Percentiles rank a stretch among this genome's conserved stretches.
Conservation (phyloP, 2,888 invertebrate species). For the Heliconius ethilla region DNA sequence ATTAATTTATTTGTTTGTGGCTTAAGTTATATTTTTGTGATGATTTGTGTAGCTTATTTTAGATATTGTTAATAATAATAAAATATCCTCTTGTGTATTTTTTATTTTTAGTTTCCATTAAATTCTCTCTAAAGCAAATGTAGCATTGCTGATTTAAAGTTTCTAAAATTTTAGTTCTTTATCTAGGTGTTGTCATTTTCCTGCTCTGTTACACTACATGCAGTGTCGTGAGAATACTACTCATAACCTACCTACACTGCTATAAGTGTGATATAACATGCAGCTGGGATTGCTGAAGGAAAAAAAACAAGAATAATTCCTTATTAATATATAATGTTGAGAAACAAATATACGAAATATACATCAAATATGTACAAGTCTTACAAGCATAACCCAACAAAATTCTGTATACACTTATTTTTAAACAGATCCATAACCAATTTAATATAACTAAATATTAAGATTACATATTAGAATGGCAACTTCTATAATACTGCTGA, state of each 20-base stretch:
- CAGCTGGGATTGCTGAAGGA: too few species aligned
- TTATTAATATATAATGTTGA: background rate
- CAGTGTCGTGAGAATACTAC: too few species aligned
- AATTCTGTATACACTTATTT: background rate
- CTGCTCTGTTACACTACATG: too few species aligned
- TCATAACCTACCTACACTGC: too few species aligned
- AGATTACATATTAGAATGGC: slow-evolving; percentile 4
- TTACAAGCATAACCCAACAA: background rate
- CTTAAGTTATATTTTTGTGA: slow-evolving; percentile 29
- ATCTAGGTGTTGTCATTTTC: too few species aligned
- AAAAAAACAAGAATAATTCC: background rate
- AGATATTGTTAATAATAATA: slow-evolving; percentile 38
- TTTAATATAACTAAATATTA: background rate
- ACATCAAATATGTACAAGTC: slow-evolving; percentile 3
- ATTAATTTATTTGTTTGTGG: slow-evolving; percentile 27
- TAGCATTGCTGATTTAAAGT: background rate
- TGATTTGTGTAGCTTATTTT: slow-evolving; percentile 34
- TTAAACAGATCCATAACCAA: slow-evolving; percentile 6
- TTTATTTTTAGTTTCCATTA: background rate
- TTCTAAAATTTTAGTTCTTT: too few species aligned
- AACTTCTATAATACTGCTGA: slow-evolving; percentile 14
- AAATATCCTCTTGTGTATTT: slow-evolving; percentile 29
- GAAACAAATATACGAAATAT: background rate
- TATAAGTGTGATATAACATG: too few species aligned
- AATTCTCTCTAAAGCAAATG: background rate